phyloP scores from a whole-genome alignment of 2,797 vertebrate genomes.

The Cyprinodon diabolis region DNA sequence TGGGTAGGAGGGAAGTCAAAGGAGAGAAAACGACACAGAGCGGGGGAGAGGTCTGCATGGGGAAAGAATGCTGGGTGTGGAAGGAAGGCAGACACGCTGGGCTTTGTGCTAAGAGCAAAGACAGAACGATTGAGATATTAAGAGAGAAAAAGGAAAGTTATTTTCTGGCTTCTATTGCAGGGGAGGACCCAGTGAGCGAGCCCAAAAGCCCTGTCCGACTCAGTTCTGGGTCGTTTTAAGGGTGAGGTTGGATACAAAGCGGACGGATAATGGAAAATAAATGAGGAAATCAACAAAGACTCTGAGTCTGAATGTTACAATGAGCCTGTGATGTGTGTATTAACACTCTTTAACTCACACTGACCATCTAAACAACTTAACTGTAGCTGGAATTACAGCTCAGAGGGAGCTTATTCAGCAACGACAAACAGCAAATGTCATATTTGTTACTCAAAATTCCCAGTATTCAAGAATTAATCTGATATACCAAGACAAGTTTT shows the following conservation, averaged over 20 bases:
- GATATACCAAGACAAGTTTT: conserved; percentile 5
- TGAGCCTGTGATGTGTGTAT: conserved; percentile 42
- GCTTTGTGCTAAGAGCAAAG: conserved; percentile 87
- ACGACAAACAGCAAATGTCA: conserved; percentile 24
- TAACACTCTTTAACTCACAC: conserved; percentile 38
- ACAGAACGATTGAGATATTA: conserved; percentile 68
- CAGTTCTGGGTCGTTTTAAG: conserved; percentile 42
- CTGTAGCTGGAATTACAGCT: conserved; percentile 24
- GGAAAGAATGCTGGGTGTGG: conserved; percentile 91
- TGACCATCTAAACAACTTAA: conserved; percentile 42
- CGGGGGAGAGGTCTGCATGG: conserved; percentile 79
- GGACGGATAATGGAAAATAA: conserved; percentile 64
- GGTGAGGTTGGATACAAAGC: conserved; percentile 52
- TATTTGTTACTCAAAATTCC: conserved; percentile 22
- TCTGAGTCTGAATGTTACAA: conserved; percentile 53
- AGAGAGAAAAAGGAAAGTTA: conserved; percentile 57
- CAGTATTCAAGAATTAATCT: conserved; percentile 15
- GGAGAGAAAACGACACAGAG: conserved; percentile 67
- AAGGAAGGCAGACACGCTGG: conserved; percentile 86
- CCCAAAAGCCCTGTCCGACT: conserved; percentile 48
- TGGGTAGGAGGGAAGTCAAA: conserved; percentile 73
- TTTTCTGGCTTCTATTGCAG: conserved; percentile 56
- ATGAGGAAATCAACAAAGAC: conserved; percentile 57
- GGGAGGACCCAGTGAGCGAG: conserved; percentile 60
- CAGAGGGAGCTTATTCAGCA: conserved; percentile 31